Evolutionary conservation across 2,113 vertebrate genomes (phyloP).

Genomic region (Prinia subflava): DNA sequence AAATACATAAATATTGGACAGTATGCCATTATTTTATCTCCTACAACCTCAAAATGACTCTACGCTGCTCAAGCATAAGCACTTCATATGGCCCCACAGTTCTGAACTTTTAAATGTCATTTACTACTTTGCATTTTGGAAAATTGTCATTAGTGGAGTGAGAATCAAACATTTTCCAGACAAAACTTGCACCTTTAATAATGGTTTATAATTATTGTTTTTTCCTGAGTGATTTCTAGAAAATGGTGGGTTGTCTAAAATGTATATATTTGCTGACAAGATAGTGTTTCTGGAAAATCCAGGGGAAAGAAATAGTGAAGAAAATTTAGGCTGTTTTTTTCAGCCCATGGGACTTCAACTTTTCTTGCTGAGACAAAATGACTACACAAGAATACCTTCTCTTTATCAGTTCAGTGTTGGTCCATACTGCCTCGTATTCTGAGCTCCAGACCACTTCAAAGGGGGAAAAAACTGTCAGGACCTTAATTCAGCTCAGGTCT

Average conservation of each 20-base stretch:
- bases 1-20: not conserved
- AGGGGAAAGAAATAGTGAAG: not conserved
- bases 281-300: not conserved
- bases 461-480: not conserved
- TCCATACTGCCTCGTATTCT: not conserved
- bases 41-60: not conserved
- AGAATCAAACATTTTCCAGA: not conserved
- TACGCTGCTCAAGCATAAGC: not conserved
- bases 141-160: not conserved
- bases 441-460: not conserved
- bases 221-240: not conserved
- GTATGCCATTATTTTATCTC: not conserved
- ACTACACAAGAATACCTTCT: not conserved
- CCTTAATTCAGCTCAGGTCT: not conserved
- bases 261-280: not conserved
- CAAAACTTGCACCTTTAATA: not conserved
- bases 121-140: not conserved
- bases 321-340: not conserved
- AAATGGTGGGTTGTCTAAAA: not conserved
- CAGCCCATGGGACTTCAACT: not conserved
- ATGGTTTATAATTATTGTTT: not conserved
- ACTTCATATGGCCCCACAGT: not conserved
- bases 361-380: not conserved
- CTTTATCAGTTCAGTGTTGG: not conserved
- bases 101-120: not conserved